These are phyloP conservation scores for Oceanodroma tethys DNA, from an alignment of 2,113 vertebrate species.

Conservation along the genomic window DNA sequence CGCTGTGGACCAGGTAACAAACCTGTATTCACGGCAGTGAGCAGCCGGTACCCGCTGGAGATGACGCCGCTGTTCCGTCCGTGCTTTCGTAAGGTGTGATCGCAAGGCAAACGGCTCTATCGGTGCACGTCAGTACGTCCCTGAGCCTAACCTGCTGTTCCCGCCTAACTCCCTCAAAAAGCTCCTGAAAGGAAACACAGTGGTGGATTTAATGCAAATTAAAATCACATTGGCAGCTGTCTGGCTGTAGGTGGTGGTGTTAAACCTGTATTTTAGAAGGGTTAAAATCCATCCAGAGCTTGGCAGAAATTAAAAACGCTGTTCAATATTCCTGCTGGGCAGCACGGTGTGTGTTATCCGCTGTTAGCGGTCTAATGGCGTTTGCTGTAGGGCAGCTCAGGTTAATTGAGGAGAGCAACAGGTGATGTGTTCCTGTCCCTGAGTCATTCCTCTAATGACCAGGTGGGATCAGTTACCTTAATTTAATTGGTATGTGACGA, in stretches of 20 bases:
- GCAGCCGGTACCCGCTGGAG: background rate
- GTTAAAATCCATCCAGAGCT: background rate
- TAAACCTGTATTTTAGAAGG: background rate
- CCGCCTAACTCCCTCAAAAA: background rate
- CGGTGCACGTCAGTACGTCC: rapidly evolving
- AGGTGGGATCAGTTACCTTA: background rate
- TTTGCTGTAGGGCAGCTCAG: background rate
- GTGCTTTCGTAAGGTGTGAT: rapidly evolving
- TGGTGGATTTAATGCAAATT: background rate
- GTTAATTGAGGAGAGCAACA: background rate
- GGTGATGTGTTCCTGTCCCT: background rate
- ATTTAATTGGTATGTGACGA: background rate
- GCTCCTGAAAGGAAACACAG: background rate
- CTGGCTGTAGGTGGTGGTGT: background rate
- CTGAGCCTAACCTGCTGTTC: background rate
- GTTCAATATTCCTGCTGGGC: rapidly evolving
- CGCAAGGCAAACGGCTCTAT: rapidly evolving
- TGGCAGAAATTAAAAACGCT: background rate
- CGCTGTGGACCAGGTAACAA: background rate
- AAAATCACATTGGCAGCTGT: background rate
- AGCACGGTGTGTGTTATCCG: rapidly evolving
- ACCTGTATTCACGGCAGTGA: rapidly evolving
- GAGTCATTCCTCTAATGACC: background rate
- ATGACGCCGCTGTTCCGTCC: rapidly evolving
- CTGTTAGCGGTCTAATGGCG: rapidly evolving